phyloP scores from a whole-genome alignment of 2,888 invertebrate species.

The Campaea margaritaria region DNA sequence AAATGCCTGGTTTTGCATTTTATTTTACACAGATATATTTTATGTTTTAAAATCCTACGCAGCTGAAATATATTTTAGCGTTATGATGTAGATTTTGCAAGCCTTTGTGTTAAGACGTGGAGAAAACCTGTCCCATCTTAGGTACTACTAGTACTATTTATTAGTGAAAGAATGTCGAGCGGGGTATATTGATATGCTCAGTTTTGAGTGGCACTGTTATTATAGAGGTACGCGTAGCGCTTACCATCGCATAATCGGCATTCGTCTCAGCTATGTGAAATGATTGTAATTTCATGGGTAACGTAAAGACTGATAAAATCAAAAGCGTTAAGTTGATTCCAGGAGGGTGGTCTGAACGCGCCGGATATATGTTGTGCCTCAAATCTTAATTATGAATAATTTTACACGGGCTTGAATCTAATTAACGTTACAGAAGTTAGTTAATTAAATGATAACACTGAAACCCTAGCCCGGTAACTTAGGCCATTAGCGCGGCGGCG shows the following conservation, averaged over 20 bases:
- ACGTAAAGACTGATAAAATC: no score
- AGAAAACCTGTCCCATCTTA: not conserved
- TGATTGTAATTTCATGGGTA: no score
- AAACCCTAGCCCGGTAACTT: constrained; percentile 22
- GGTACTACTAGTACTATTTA: not conserved
- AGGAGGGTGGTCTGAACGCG: no score
- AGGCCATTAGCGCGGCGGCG: constrained; percentile 21
- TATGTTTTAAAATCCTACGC: constrained; percentile 1
- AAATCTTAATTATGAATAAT: not conserved
- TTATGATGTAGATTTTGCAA: constrained; percentile 4
- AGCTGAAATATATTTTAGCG: constrained; percentile 3
- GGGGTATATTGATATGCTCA: no score
- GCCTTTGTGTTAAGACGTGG: not conserved
- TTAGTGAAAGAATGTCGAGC: no score
- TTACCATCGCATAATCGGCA: no score
- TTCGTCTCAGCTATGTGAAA: no score
- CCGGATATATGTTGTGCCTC: no score
- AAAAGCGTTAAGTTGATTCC: no score
- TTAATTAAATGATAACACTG: constrained; percentile 41
- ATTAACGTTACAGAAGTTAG: constrained; percentile 30
- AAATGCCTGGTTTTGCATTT: constrained; percentile 9
- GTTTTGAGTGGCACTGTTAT: no score
- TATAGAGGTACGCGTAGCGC: no score
- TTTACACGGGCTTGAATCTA: not conserved
- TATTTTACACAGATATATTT: constrained; percentile 11